Base-by-base conservation (phyloP, 2,797 vertebrate species). In the Aphelocoma californica region DNA sequence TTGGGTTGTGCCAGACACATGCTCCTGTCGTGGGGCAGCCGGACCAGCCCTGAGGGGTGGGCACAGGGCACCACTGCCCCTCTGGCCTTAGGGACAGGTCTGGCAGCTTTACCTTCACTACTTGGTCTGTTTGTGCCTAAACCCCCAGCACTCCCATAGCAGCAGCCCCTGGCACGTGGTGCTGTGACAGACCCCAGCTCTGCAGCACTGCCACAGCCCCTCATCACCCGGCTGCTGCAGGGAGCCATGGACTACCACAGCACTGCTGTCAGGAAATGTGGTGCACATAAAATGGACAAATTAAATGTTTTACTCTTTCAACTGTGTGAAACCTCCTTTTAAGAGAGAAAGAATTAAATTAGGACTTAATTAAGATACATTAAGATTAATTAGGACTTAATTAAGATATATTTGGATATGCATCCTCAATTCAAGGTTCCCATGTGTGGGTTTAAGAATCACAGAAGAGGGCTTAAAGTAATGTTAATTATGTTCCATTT, bases 111-210 rank as follows among this genome's bases (percentile, higher is more conserved):
- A 44, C 24, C 60, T 47, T n/a, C 32, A 8, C 44, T 29, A 1
- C 24, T 57, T 25, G 18, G 19, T 2, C 8, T 66, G 2, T 23
- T 38, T 19, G 45, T 79, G 57, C 34, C 50, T 25, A 28, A 40
- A 26, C 0, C 3, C 15, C 14, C 26, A 10, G 23, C 0, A 0
- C 12, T 8, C 13, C 7, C 31, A 1, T 0, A 18, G 45, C 65
- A 62, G 48, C 42, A 47, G 47, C 18, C 5, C 5, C n/a, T 9
- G 0, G 3, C 3, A 25, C 11, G 1, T 1, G 14, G 32, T 3
- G 23, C 56, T 21, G 64, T 26, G 16, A 12, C 21, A 77, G 51
- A 29, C 4, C 44, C n/a, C 20, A 45, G 44, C 2, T 3, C 32
- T 4, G 42, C 0, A 36, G 40, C 21, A 8, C 51, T 38, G 77